Percentiles rank a stretch among this genome's conserved stretches.
phyloP scores from a whole-genome alignment of 37 sponge, comb jelly and placozoan genomes.

The Oopsacas minuta region DNA sequence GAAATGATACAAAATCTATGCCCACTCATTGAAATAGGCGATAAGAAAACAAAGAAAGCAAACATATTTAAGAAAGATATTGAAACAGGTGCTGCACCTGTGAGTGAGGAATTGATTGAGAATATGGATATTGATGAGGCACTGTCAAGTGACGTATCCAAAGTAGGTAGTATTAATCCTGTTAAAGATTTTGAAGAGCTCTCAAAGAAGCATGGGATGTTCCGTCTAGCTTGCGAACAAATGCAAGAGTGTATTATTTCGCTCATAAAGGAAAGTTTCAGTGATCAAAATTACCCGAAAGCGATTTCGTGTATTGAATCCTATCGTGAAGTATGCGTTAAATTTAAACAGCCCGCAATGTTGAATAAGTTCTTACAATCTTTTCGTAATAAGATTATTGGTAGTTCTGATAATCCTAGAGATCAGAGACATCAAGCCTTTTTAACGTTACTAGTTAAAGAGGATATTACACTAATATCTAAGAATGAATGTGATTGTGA shows the following conservation, averaged over 20 bases:
- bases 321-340: constrained; percentile 42
- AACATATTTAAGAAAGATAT: not conserved
- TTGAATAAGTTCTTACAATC: not conserved
- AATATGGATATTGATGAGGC: not conserved
- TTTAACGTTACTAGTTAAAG: not conserved
- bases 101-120: not conserved
- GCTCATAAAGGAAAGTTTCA: constrained; percentile 67
- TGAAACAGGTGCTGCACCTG: not conserved
- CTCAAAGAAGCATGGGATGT: not conserved
- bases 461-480: not conserved
- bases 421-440: constrained; percentile 1
- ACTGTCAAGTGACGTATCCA: not conserved
- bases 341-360: not conserved
- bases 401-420: not conserved
- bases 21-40: not conserved
- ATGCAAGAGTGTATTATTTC: constrained; percentile 41
- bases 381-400: not conserved
- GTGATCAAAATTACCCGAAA: constrained; percentile 50
- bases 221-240: constrained; percentile 45
- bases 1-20: not conserved
- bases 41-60: not conserved
- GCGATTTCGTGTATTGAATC: constrained; percentile 52
- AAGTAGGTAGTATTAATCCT: constrained; percentile 80
- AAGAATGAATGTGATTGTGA: constrained; percentile 5
- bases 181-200: constrained; percentile 52